Evolutionary conservation across 2,113 vertebrate genomes (phyloP), one percentile per base, ranked within the genome.

Genomic region (Platichthys flesus): DNA sequence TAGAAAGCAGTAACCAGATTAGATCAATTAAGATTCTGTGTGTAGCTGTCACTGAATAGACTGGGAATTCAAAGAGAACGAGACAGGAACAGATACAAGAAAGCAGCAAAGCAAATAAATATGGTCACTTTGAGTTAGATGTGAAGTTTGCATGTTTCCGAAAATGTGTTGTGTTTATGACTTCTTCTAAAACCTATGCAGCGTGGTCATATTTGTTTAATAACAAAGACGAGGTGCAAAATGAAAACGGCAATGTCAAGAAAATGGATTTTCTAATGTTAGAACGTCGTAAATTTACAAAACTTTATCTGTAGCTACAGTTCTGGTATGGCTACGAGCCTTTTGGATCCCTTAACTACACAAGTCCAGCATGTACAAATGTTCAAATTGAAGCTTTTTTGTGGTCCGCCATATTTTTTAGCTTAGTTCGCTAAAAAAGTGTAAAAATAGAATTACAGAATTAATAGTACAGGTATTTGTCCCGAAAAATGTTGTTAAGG

Each of bases 1-100:
- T 93, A 94, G 93, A 90, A 90, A 87, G 86, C 87, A 28, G 87
- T 90, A 93, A 93, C 89, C 90, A 93, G 93, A 95, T 94, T 93
- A 93, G 90, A 93, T 93, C 91, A 89, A 93, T 94, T 93, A 91
- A 84, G 91, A 91, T 90, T 88, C 76, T 83, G 87, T 74, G 89
- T 85, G 71, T 86, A 89, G 93, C 70, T 85, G 71, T 85, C 89
- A 92, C 70, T 83, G 80, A 80, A 82, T 37, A 74, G 18, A 72
- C 56, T 40, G 68, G 59, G 58, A 76, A 52, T 61, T 70, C 1
- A 80, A 62, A 75, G 47, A 76, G 51, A 71, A 21, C 76, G 21
- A 51, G 47, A 51, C 5, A 51, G 47, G 47, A 18, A 31, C 10
- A 37, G 16, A 2, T 20, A 52, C 8, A 40, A 67, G 31, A 40